Evolutionary conservation across 2,113 vertebrate genomes (phyloP).

Genomic region (Neoarius graeffei): DNA sequence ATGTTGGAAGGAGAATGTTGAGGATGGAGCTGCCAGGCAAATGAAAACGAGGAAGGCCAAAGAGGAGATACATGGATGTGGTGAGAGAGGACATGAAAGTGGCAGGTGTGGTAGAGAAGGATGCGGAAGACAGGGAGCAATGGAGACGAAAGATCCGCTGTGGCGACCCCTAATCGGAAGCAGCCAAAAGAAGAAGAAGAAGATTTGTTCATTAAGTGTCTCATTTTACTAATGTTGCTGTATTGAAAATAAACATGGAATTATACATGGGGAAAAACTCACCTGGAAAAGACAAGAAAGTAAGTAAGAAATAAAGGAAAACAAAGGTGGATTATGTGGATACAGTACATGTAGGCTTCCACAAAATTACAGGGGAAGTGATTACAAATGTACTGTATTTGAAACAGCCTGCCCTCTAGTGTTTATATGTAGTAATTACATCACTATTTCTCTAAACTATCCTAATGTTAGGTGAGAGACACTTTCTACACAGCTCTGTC

Average conservation of each 20-base stretch:
- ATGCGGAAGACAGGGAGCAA: too few relatives aligned
- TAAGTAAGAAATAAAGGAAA: not conserved
- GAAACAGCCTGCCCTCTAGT: slow-evolving; percentile 17
- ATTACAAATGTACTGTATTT: not conserved
- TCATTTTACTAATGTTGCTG: not conserved
- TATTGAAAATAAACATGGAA: not conserved
- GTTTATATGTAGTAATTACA: not conserved
- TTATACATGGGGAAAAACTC: not conserved
- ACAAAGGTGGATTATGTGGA: not conserved
- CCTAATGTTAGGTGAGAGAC: not conserved
- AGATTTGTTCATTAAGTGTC: not conserved
- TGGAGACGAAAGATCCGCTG: too few relatives aligned
- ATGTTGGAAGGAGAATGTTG: too few relatives aligned
- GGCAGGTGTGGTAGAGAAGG: too few relatives aligned
- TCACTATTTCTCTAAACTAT: not conserved
- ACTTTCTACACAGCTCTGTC: not conserved
- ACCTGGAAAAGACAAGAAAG: not conserved
- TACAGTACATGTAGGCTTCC: not conserved
- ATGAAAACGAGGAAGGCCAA: too few relatives aligned
- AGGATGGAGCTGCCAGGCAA: too few relatives aligned
- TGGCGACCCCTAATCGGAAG: too few relatives aligned
- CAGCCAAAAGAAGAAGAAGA: too few relatives aligned
- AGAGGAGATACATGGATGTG: too few relatives aligned
- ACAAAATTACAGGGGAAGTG: not conserved
- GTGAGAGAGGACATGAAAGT: too few relatives aligned